Evolutionary conservation across 2,113 vertebrate genomes (phyloP).

Genomic region (Pygoscelis adeliae): DNA sequence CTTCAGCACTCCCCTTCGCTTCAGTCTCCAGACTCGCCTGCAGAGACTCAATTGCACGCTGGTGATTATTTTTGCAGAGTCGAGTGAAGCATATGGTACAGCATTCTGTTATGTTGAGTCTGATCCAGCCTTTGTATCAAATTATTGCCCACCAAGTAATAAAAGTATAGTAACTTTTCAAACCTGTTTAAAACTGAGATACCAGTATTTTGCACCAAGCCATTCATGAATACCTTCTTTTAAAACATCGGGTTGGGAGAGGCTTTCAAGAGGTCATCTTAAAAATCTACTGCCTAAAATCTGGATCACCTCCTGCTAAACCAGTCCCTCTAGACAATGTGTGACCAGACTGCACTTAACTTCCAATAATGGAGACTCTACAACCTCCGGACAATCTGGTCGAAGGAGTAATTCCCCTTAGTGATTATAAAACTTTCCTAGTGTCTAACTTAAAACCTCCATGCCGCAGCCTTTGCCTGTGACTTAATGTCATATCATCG

Average conservation of each 20-base stretch:
- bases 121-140: conserved; percentile 28
- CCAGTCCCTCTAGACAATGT: not conserved
- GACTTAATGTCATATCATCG: not conserved
- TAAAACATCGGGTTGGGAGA: not conserved
- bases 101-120: conserved; percentile 28
- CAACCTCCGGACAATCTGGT: not conserved
- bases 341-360: not conserved
- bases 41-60: conserved; percentile 74
- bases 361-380: not conserved
- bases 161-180: not conserved
- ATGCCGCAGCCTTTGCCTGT: not conserved
- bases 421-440: not conserved
- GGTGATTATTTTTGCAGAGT: conserved; percentile 77
- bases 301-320: not conserved
- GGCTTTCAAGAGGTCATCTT: not conserved
- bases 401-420: not conserved
- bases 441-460: not conserved
- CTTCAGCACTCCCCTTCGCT: conserved; percentile 74
- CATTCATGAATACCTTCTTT: not conserved
- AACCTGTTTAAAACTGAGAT: not conserved
- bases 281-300: not conserved
- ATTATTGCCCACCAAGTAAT: conserved; percentile 4
- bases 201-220: not conserved
- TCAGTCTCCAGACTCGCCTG: conserved; percentile 80
- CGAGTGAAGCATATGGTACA: conserved; percentile 42